phyloP scores from a whole-genome alignment of 2,888 invertebrate species.

The Copidosoma aretas region DNA sequence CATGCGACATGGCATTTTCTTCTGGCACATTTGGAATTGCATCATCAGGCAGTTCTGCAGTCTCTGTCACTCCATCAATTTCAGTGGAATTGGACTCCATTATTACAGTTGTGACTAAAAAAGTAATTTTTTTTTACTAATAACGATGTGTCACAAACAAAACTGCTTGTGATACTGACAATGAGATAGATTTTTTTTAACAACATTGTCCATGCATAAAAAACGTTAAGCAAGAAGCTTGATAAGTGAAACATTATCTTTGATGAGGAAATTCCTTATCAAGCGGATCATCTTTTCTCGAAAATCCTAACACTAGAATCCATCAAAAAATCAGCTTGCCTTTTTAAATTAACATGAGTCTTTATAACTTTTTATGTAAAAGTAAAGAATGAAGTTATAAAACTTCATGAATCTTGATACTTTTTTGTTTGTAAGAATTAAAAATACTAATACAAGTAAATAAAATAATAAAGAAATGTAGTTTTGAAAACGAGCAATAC shows the following conservation, averaged over 20 bases:
- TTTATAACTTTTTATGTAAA: no score
- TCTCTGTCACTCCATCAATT: constrained; percentile 21
- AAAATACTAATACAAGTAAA: no score
- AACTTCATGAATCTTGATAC: no score
- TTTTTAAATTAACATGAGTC: no score
- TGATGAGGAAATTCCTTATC: constrained; percentile 32
- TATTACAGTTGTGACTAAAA: constrained; percentile 14
- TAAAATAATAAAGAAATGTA: no score
- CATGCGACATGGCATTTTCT: constrained; percentile 56
- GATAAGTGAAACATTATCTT: constrained; percentile 6
- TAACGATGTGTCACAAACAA: background rate
- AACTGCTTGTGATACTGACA: background rate
- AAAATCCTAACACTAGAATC: background rate
- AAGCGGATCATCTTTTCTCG: constrained; percentile 16
- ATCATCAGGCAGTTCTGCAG: constrained; percentile 1
- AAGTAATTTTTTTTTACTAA: background rate
- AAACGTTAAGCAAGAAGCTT: constrained; percentile 21
- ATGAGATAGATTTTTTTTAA: constrained; percentile 14
- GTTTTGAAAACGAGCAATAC: no score
- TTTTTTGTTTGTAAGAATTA: no score
- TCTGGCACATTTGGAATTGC: constrained; percentile 17
- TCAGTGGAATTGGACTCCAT: constrained; percentile 16
- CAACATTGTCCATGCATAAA: constrained; percentile 1
- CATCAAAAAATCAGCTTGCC: background rate
- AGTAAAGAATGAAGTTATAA: no score